phyloP scores from a whole-genome alignment of 2,888 invertebrate genomes.

The Ornithoptera priamus region DNA sequence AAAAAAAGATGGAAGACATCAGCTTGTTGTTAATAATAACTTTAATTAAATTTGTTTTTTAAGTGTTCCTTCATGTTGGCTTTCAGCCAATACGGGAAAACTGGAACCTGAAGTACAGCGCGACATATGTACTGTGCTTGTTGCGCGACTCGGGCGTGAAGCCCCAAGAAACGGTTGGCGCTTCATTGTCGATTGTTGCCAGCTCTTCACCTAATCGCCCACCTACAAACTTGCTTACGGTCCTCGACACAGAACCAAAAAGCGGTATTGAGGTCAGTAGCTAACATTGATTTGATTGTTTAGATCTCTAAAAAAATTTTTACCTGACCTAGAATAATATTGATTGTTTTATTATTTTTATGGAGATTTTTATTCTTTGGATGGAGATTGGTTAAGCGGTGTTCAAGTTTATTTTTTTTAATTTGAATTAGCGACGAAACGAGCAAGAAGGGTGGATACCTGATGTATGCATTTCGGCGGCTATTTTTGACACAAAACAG shows the following conservation, averaged over 20 bases:
- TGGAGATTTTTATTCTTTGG: too few relatives aligned
- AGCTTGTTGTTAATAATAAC: too few relatives aligned
- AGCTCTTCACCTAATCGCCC: constrained; percentile 47
- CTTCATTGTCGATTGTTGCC: constrained; percentile 62
- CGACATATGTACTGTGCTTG: constrained; percentile 92
- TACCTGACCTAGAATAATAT: too few relatives aligned
- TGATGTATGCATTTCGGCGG: too few relatives aligned
- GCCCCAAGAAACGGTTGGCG: constrained; percentile 67
- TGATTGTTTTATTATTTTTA: too few relatives aligned
- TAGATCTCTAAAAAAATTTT: not conserved
- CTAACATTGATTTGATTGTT: not conserved
- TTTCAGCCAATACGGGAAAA: constrained; percentile 91
- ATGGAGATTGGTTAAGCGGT: too few relatives aligned
- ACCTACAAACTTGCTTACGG: constrained; percentile 63
- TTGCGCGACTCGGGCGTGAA: constrained; percentile 83
- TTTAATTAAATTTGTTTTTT: not conserved
- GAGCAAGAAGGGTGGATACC: too few relatives aligned
- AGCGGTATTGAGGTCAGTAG: constrained; percentile 60
- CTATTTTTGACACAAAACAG: too few relatives aligned
- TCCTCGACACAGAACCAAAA: constrained; percentile 64
- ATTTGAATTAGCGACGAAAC: too few relatives aligned
- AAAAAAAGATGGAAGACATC: too few relatives aligned
- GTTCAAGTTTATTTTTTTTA: too few relatives aligned
- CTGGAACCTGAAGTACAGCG: constrained; percentile 96
- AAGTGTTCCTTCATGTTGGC: constrained; percentile 18